These are phyloP conservation scores for Pterois miles DNA, from an alignment of 2,797 vertebrate genomes.

Conservation along the genomic window DNA sequence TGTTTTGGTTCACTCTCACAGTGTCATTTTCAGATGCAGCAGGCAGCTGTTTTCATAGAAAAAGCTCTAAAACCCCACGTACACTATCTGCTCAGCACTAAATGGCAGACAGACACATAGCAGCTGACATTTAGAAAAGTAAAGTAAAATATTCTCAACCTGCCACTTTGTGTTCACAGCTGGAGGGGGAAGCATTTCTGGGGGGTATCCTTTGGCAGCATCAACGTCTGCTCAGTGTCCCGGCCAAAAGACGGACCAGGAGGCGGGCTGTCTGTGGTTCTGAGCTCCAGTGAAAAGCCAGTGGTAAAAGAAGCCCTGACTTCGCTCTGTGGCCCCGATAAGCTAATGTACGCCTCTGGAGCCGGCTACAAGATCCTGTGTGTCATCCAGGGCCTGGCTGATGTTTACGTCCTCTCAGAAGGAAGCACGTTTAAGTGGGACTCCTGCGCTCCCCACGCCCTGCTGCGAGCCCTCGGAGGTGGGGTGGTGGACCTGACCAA, in stretches of 20 bases:
- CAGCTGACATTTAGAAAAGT: neutral
- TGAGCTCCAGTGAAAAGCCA: conserved; percentile 87
- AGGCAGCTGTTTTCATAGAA: neutral
- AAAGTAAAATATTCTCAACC: neutral
- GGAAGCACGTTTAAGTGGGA: conserved; percentile 94
- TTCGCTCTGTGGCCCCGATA: conserved; percentile 70
- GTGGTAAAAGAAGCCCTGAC: conserved; percentile 80
- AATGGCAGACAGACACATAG: neutral
- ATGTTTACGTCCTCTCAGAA: conserved; percentile 89
- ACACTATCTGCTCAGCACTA: neutral
- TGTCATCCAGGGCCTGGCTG: conserved; percentile 87
- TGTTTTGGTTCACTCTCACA: neutral
- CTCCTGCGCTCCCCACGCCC: conserved; percentile 88
- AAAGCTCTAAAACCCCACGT: neutral
- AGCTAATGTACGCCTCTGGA: conserved; percentile 85
- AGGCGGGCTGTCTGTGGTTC: conserved; percentile 77
- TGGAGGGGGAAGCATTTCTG: conserved; percentile 85
- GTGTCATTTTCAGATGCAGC: neutral
- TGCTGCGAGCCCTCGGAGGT: conserved; percentile 89
- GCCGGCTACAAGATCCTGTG: conserved; percentile 92
- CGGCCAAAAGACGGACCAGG: conserved; percentile 26
- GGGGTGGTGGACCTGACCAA: conserved; percentile 84
- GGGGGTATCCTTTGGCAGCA: conserved; percentile 81
- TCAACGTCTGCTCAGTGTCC: conserved; percentile 78
- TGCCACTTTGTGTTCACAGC: conserved; percentile 59